phyloP scores from a whole-genome alignment of 2,797 vertebrate genomes.

The Melopsittacus undulatus region DNA sequence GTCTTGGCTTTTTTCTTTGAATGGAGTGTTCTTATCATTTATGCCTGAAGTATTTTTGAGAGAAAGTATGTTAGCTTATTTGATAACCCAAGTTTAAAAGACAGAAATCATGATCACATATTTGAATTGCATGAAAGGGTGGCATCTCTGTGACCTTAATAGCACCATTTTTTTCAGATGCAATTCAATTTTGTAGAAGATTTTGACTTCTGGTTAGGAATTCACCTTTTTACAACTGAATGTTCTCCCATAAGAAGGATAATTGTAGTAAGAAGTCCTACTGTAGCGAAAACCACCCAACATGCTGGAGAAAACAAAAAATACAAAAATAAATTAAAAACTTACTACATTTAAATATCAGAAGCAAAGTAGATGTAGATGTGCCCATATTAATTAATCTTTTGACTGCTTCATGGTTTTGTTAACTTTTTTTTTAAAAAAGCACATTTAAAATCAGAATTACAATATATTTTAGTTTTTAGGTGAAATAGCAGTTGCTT shows the following conservation, averaged over 20 bases:
- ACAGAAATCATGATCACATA: background rate
- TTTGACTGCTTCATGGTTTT: background rate
- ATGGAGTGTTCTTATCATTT: background rate
- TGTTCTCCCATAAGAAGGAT: background rate
- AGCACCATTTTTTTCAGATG: background rate
- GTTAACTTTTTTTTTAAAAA: background rate
- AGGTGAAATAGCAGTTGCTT: background rate
- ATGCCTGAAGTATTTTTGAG: background rate
- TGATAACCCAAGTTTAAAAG: background rate
- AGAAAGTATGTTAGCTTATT: background rate
- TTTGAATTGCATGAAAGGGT: background rate
- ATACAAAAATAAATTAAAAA: background rate
- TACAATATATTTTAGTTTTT: background rate
- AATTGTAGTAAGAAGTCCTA: background rate
- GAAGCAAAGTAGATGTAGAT: background rate
- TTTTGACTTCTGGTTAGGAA: background rate
- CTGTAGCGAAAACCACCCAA: background rate
- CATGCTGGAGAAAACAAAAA: background rate
- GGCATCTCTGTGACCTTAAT: background rate
- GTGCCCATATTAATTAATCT: accelerated
- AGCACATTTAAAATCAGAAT: background rate
- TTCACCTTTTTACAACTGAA: background rate
- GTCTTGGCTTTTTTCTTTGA: background rate
- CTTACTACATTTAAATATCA: background rate
- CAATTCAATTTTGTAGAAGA: background rate